Percentiles rank a stretch among this genome's conserved stretches.
Evolutionary conservation across 2,888 invertebrate genomes (phyloP).

Genomic region (Nipponacmea schrenckii): DNA sequence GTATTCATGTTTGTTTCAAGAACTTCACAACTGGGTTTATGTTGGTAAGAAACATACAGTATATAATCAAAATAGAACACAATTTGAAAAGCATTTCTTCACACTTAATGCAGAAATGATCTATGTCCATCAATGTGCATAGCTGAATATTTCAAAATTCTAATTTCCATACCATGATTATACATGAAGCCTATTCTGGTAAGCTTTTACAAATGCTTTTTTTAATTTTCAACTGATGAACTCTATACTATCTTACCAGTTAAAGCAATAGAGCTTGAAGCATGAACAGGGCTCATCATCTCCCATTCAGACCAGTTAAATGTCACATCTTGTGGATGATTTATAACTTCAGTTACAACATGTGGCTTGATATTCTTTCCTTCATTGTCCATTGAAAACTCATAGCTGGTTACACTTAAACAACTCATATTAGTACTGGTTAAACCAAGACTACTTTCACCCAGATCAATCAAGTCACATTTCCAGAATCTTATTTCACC

Average conservation of each 20-base stretch:
- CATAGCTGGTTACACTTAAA: constrained; percentile 36
- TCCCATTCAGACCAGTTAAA: constrained; percentile 91
- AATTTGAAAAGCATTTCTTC: not conserved
- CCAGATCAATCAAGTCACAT: constrained; percentile 48
- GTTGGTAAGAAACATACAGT: not conserved
- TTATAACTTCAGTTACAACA: constrained; percentile 19
- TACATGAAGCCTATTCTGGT: not conserved
- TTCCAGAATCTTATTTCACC: constrained; percentile 76
- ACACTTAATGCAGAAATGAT: no score
- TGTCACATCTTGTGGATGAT: constrained; percentile 27
- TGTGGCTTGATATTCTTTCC: constrained; percentile 30
- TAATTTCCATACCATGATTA: not conserved
- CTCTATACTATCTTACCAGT: constrained; percentile 72
- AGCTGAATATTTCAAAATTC: no score
- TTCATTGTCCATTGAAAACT: constrained; percentile 44
- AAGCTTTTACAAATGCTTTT: no score
- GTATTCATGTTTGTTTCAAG: no score
- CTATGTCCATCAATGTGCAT: no score
- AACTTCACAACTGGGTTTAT: not conserved
- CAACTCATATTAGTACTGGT: constrained; percentile 20
- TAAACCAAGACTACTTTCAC: constrained; percentile 2
- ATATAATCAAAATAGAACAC: not conserved
- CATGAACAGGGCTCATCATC: constrained; percentile 77
- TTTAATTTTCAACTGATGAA: no score
- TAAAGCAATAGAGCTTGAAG: constrained; percentile 77